Evolutionary conservation across 2,888 invertebrate genomes (phyloP).

Genomic region (Andricus curvator): DNA sequence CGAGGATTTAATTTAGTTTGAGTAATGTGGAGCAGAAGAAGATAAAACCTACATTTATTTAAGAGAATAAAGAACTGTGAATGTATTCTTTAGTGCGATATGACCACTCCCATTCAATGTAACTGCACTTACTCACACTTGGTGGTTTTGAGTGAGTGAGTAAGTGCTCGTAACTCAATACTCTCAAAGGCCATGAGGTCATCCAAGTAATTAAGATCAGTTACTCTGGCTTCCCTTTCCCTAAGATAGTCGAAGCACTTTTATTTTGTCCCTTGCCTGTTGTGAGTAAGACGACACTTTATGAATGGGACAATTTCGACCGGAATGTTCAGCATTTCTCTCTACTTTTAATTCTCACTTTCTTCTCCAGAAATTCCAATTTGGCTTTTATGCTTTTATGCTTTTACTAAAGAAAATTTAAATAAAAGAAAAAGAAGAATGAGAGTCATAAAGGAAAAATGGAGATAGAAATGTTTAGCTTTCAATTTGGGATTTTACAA

Average conservation of each 20-base stretch:
- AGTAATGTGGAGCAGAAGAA: neutral
- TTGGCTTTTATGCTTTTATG: neutral
- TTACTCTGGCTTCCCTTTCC: conserved; percentile 68
- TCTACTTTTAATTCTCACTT: neutral
- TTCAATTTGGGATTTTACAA: too few species aligned
- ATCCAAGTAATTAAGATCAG: conserved; percentile 76
- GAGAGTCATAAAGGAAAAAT: neutral
- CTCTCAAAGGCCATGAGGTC: conserved; percentile 75
- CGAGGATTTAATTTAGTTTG: neutral
- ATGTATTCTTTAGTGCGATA: neutral
- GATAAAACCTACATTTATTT: neutral
- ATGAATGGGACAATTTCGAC: conserved; percentile 11
- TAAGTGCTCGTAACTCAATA: conserved; percentile 68
- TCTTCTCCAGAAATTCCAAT: conserved; percentile 22
- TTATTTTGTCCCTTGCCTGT: neutral
- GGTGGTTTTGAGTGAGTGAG: neutral
- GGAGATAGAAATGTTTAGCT: neutral
- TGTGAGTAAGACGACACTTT: conserved; percentile 44
- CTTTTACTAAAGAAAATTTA: neutral
- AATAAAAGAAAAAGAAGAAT: neutral
- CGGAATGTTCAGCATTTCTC: conserved; percentile 23
- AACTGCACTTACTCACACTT: conserved; percentile 9
- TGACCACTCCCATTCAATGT: conserved; percentile 33
- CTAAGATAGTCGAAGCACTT: conserved; percentile 37
- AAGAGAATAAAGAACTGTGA: neutral